A percentile compares a stretch with the other conserved stretches of the same genome.
Conservation (phyloP, 2,888 invertebrate species). For the Tenthredo distinguenda region DNA sequence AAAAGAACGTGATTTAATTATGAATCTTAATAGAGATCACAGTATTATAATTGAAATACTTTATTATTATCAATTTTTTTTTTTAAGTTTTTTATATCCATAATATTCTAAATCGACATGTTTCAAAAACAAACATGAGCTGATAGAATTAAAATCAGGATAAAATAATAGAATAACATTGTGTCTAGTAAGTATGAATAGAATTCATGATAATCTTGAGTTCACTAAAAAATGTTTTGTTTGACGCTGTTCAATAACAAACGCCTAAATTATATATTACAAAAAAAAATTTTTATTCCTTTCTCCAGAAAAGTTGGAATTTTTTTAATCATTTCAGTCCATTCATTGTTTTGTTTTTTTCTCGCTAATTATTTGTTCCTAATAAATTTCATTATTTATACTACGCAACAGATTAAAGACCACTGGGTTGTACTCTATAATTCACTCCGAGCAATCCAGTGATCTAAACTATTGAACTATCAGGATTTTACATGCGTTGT, state of each 20-base stretch:
- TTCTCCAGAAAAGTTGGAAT: neutral
- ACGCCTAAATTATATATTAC: neutral
- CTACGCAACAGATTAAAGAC: conserved; percentile 9
- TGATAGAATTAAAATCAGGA: neutral
- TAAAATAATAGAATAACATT: conserved; percentile 24
- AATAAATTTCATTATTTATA: neutral
- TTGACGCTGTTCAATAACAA: neutral
- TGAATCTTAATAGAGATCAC: conserved; percentile 18
- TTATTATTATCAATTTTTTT: neutral
- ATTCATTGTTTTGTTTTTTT: neutral
- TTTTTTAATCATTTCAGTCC: neutral
- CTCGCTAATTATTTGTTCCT: neutral
- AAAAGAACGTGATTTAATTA: neutral
- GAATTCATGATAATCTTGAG: neutral
- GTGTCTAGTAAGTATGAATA: neutral
- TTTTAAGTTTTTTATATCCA: neutral
- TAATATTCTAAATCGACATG: neutral
- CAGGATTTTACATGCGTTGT: conserved; percentile 59
- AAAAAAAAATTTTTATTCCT: neutral
- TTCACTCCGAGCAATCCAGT: neutral
- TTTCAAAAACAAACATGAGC: neutral
- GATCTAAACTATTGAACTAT: conserved; percentile 1
- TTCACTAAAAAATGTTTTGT: conserved; percentile 2
- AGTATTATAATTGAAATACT: conserved; percentile 42
- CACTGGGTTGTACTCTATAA: neutral